Conservation (phyloP, 2,113 vertebrate genomes). For the Catharus fuscescens region DNA sequence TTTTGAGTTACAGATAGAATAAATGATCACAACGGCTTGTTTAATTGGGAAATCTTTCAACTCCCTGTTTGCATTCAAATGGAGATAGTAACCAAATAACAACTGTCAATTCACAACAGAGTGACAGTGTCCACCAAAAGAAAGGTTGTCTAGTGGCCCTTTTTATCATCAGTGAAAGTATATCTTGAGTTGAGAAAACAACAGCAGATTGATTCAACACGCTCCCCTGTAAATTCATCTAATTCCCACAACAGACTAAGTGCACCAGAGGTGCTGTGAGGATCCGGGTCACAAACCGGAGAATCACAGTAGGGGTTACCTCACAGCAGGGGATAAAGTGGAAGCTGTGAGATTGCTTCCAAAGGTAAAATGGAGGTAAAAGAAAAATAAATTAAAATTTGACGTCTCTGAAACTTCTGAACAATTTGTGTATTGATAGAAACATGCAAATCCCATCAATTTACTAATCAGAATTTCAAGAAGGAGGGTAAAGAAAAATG, state of each 20-base stretch:
- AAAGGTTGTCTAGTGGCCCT: neutral
- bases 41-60: neutral
- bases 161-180: neutral
- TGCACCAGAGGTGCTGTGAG: accelerated
- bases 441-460: neutral
- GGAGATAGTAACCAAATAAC: neutral
- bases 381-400: neutral
- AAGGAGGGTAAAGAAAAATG: neutral
- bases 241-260: neutral
- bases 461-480: neutral
- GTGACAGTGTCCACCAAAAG: neutral
- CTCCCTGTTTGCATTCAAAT: accelerated
- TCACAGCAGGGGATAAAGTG: neutral
- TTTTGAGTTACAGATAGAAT: neutral
- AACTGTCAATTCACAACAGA: neutral
- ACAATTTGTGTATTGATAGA: neutral
- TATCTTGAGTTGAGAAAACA: neutral
- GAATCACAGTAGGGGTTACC: neutral
- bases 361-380: neutral
- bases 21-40: neutral
- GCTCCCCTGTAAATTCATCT: neutral
- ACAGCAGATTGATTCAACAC: neutral
- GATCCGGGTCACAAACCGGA: neutral
- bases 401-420: neutral
- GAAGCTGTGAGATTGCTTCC: neutral